Evolutionary conservation across 2,797 vertebrate genomes (phyloP), one percentile per base, ranked within the genome.

Genomic region (Mastacembelus armatus): DNA sequence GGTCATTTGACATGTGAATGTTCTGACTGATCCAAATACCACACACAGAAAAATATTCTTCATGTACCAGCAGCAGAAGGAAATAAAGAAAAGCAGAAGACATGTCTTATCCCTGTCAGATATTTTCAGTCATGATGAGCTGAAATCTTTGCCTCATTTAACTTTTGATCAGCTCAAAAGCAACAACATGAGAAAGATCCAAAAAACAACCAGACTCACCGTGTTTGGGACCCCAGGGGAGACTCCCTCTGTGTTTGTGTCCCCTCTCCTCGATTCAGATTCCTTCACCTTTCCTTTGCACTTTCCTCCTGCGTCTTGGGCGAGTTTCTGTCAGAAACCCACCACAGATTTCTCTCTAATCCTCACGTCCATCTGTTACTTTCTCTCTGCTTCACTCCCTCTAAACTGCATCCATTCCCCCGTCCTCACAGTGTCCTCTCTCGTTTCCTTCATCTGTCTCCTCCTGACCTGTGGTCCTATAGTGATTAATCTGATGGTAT

Each of bases 361-460:
- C 88, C 85, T 76, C 80, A 63, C 62, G 76, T 88, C 88, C 90
- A 89, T 87, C 89, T 88, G 83, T 86, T 80, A 52, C 78, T 81
- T 71, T 74, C 77, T 61, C 66, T 70, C 77, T 75, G 71, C 64
- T 86, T 58, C 61, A 43, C 59, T 77, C 74, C 43, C 67, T 40
- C 42, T 60, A 15, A 6, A 39, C 35, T n/a, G 69, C 54, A 29
- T 48, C 70, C 27, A 9, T 62, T 58, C 65, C 62, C 66, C 45
- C 38, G 21, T 38, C 27, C 30, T n/a, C 18, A 7, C 66, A 24
- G 26, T 63, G 47, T 57, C 38, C 45, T 47, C 26, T 27, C 65
- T 19, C 15, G 26, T 21, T 45, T 43, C 55, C 70, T 64, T 77
- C 47, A 69, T 77, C 70, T 45, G 33, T 44, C 65, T 38, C 64